These are phyloP conservation scores for Musca domestica DNA, from an alignment of 1,140 invertebrate genomes.

Conservation along the genomic window DNA sequence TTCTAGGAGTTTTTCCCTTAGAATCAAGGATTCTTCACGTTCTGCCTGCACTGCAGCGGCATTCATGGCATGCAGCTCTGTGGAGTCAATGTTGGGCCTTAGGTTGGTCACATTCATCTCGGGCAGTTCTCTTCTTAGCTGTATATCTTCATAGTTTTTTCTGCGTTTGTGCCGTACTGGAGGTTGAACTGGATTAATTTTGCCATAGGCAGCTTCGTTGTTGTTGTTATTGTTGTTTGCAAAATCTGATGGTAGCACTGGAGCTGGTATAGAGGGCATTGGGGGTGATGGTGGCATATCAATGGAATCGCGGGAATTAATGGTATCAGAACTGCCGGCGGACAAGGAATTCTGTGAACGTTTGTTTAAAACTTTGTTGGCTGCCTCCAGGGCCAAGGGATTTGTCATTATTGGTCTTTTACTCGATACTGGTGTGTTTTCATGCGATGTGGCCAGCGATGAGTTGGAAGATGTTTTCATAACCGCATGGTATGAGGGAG, in stretches of 20 bases:
- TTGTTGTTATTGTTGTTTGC: slow-evolving; percentile 30
- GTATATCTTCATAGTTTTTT: slow-evolving; percentile 49
- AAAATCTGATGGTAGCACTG: slow-evolving; percentile 29
- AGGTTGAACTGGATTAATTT: slow-evolving; percentile 28
- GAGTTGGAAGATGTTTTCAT: slow-evolving; percentile 1
- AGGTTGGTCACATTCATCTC: not conserved
- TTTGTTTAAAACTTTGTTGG: slow-evolving; percentile 33
- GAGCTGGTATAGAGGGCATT: slow-evolving; percentile 46
- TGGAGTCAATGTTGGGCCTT: slow-evolving; percentile 39
- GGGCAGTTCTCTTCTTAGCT: slow-evolving; percentile 29
- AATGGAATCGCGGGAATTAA: slow-evolving; percentile 25
- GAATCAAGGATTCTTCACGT: slow-evolving; percentile 38
- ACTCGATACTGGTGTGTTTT: slow-evolving; percentile 14
- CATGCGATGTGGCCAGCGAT: slow-evolving; percentile 27
- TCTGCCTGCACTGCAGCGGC: slow-evolving; percentile 30
- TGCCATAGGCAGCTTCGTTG: slow-evolving; percentile 32
- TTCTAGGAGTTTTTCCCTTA: slow-evolving; percentile 33
- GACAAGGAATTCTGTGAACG: slow-evolving; percentile 26
- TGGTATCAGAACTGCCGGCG: not conserved
- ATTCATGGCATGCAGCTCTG: slow-evolving; percentile 40
- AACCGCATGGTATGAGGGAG: slow-evolving; percentile 32
- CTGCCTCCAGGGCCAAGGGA: slow-evolving; percentile 37
- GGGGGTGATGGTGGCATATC: slow-evolving; percentile 31
- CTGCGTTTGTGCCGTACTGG: slow-evolving; percentile 37
- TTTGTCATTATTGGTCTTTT: slow-evolving; percentile 26